These are phyloP conservation scores for Ornithoptera alexandrae DNA, from an alignment of 2,888 invertebrate species.

Conservation along the genomic window DNA sequence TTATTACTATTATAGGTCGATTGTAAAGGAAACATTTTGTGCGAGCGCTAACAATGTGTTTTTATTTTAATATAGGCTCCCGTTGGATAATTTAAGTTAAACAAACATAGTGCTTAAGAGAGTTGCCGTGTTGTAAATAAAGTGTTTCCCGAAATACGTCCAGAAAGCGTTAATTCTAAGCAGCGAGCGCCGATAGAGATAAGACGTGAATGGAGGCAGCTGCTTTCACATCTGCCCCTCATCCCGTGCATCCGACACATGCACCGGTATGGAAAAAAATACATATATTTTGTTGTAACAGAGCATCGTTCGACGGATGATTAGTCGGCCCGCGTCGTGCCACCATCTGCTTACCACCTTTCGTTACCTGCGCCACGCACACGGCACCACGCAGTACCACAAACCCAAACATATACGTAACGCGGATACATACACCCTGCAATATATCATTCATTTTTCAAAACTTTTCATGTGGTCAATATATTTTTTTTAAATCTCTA, in stretches of 20 bases:
- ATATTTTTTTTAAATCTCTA: too few relatives aligned
- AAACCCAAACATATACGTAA: neutral
- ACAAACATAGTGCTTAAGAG: neutral
- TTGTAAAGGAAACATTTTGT: too few relatives aligned
- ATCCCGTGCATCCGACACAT: slow-evolving; percentile 43
- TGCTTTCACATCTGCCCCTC: slow-evolving; percentile 69
- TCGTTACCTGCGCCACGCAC: slow-evolving; percentile 29
- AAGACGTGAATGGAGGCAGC: slow-evolving; percentile 59
- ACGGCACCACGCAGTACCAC: neutral
- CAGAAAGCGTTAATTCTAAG: slow-evolving; percentile 39
- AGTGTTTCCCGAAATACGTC: slow-evolving; percentile 11
- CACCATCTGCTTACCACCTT: slow-evolving; percentile 47
- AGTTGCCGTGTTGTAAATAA: neutral
- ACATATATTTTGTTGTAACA: slow-evolving; percentile 26
- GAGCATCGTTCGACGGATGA: slow-evolving; percentile 41
- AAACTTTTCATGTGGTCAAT: too few relatives aligned
- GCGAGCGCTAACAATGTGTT: neutral
- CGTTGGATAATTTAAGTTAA: neutral
- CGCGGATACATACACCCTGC: neutral
- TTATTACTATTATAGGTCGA: too few relatives aligned
- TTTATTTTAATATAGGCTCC: neutral
- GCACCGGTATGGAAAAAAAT: slow-evolving; percentile 40
- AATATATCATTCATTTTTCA: neutral
- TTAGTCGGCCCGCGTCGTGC: slow-evolving; percentile 23
- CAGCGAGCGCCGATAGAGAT: slow-evolving; percentile 58